These are phyloP conservation scores for Hippocampus zosterae DNA, from an alignment of 2,113 vertebrate genomes.

Conservation along the genomic window DNA sequence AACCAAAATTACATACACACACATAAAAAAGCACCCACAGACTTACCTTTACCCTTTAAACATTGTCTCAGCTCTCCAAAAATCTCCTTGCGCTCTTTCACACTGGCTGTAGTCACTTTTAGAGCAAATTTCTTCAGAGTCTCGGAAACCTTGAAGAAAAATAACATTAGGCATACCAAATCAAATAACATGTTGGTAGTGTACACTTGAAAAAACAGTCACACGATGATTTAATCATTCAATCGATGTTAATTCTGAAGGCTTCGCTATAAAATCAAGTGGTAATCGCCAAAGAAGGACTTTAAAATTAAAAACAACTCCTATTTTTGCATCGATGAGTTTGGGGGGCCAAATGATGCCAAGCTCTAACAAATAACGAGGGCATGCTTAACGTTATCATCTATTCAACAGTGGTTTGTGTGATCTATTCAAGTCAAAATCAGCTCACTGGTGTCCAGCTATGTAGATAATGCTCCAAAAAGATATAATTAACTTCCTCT, in stretches of 20 bases:
- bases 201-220: neutral
- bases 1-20: no score
- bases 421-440: neutral
- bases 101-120: slow-evolving; percentile 90
- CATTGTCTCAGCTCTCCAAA: slow-evolving; percentile 84
- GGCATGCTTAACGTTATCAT: neutral
- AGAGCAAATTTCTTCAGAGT: slow-evolving; percentile 91
- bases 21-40: neutral
- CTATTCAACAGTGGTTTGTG: neutral
- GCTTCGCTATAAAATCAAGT: neutral
- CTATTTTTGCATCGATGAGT: neutral
- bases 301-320: neutral
- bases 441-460: neutral
- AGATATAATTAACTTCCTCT: neutral
- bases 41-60: slow-evolving; percentile 84
- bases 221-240: neutral
- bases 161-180: neutral
- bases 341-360: neutral
- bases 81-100: slow-evolving; percentile 89
- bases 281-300: neutral
- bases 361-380: neutral
- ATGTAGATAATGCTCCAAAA: neutral
- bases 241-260: neutral
- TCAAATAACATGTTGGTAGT: neutral
- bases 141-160: slow-evolving; percentile 79